Evolutionary conservation across 2,113 vertebrate species (phyloP).

Genomic region (cattle (Bos taurus)): ARS-UCD2.0 NC_037354.1:11358501-11359000

Average conservation of each 20-base stretch:
- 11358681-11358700: background rate
- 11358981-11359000: background rate
- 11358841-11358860: background rate
- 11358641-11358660: background rate
- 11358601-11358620: background rate
- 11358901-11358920: background rate
- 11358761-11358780: background rate
- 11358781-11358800: background rate
- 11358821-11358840: background rate
- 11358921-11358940: background rate
- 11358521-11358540: background rate
- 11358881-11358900: background rate
- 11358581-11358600: background rate
- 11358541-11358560: background rate
- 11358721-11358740: background rate
- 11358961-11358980: background rate
- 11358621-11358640: background rate
- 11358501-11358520: slow-evolving; percentile 27
- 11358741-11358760: background rate
- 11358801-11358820: background rate
- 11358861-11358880: background rate
- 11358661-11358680: background rate
- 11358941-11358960: background rate
- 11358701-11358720: background rate
- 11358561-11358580: background rate